Base-by-base conservation (phyloP, 1,140 invertebrate genomes). In the Grapholita molesta region DNA sequence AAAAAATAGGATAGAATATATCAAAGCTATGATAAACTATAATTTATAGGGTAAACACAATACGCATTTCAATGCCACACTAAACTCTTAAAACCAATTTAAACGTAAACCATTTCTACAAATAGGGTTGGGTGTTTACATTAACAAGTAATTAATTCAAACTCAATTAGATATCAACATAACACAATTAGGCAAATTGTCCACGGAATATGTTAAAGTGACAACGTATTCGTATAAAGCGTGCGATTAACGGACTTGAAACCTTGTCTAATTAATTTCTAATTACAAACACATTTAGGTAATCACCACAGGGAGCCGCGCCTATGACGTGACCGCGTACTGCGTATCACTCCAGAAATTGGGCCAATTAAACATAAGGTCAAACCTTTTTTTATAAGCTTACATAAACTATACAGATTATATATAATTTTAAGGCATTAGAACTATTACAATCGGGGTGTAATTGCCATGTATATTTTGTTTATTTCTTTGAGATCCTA, bases 221-320 rank as follows among this genome's bases (percentile, higher is more conserved):
- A 24, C 3, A 57, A 57, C 15, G 48, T 2, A 9, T 25, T 24
- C 23, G 42, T 15, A 48, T 48, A 48, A 48, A 48, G 21, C 7
- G 42, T 48, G 42, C 18, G n/a, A 48, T 48, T 48, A 15, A 18
- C 42, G 18, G n/a, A 48, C 18, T 48, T 48, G 53, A 57, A 8
- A 57, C 21, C 53, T 8, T n/a, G 11, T 25, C 23, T 28, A 57
- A 57, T 57, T 57, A 57, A 55, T 25, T 28, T 11, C 2, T 23
- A 57, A 28, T 57, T 57, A 57, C 24, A 42, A 66, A 66, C 67
- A 61, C 52, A 70, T 70, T 66, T 57, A n/a, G 28, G 52, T 70
- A 70, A 70, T 70, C 38, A 70, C 69, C 52, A 48, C n/a, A 12
- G 69, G 69, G 69, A 61, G 69, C n/a, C 64, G 21, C 64, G 28